A percentile compares a stretch with the other conserved stretches of the same genome.
Evolutionary conservation across 2,888 invertebrate genomes (phyloP).

Genomic region (Coenonympha arcania): DNA sequence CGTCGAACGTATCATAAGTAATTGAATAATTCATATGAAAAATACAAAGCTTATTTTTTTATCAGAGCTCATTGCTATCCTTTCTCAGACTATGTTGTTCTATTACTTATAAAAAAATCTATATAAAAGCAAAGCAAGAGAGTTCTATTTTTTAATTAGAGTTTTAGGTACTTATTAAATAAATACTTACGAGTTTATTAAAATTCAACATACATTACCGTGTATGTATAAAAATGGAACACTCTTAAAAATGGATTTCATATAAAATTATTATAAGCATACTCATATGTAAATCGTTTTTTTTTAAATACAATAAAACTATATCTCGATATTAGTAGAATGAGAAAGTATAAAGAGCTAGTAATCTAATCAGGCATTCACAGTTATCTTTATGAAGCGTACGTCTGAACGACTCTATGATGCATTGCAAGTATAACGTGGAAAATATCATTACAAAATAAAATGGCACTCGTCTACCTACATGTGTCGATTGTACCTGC

Average conservation of each 20-base stretch:
- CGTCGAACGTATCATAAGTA: too few relatives aligned
- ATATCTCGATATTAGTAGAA: constrained; percentile 2
- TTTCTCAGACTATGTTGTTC: constrained; percentile 1
- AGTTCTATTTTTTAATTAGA: not conserved
- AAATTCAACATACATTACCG: not conserved
- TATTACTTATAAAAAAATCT: not conserved
- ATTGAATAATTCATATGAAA: not conserved
- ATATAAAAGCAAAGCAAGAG: not conserved
- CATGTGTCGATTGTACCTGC: constrained; percentile 61
- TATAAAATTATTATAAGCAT: not conserved
- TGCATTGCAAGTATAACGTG: constrained; percentile 30
- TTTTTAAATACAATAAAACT: not conserved
- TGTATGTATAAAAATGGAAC: not conserved
- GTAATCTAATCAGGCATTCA: constrained; percentile 19
- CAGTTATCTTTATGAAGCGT: constrained; percentile 22
- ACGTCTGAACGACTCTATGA: constrained; percentile 29
- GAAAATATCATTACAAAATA: constrained; percentile 35
- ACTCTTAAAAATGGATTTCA: too few relatives aligned
- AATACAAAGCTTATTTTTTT: constrained; percentile 14
- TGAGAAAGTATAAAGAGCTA: constrained; percentile 25
- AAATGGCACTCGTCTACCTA: constrained; percentile 56
- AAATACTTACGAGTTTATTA: not conserved
- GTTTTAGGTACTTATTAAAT: not conserved
- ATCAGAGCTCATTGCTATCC: not conserved
- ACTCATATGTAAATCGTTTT: not conserved